These are phyloP conservation scores for Podarcis muralis DNA, from an alignment of 2,113 vertebrate genomes.

Conservation along the genomic window DNA sequence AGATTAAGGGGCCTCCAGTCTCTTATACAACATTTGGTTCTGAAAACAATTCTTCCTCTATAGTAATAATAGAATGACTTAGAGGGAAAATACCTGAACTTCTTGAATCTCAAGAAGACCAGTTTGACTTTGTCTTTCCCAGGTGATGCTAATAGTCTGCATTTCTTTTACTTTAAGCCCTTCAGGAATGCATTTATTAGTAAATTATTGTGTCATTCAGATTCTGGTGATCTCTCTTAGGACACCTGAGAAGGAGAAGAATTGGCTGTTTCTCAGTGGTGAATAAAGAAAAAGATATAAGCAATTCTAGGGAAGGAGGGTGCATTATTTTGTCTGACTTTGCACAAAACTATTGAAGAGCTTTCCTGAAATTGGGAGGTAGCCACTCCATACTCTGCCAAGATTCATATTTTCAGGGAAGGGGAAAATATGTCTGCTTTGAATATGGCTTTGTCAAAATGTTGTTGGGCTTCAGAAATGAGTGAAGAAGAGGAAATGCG, in stretches of 20 bases:
- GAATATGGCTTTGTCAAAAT: slow-evolving; percentile 45
- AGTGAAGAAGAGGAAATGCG: slow-evolving; percentile 31
- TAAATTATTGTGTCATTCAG: not conserved
- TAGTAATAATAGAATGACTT: not conserved
- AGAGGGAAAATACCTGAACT: slow-evolving; percentile 8
- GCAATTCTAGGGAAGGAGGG: not conserved
- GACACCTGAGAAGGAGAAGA: not conserved
- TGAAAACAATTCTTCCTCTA: not conserved
- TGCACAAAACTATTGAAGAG: not conserved
- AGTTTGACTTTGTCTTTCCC: slow-evolving; percentile 19
- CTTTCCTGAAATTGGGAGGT: slow-evolving; percentile 43
- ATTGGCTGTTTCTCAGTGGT: not conserved
- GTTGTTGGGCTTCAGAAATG: slow-evolving; percentile 55
- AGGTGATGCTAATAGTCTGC: not conserved
- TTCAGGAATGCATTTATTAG: not conserved
- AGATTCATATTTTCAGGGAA: slow-evolving; percentile 43
- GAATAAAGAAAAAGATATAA: not conserved
- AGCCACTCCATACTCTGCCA: slow-evolving; percentile 23
- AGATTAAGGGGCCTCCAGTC: not conserved
- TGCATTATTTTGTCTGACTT: slow-evolving; percentile 27
- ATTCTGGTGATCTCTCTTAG: not conserved
- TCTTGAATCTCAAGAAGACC: not conserved
- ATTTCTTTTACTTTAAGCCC: slow-evolving; percentile 13
- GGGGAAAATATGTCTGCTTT: slow-evolving; percentile 58
- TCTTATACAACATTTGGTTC: slow-evolving; percentile 10